Evolutionary conservation across 2,797 vertebrate genomes (phyloP).

Genomic region (Sebastes hopkinsi): DNA sequence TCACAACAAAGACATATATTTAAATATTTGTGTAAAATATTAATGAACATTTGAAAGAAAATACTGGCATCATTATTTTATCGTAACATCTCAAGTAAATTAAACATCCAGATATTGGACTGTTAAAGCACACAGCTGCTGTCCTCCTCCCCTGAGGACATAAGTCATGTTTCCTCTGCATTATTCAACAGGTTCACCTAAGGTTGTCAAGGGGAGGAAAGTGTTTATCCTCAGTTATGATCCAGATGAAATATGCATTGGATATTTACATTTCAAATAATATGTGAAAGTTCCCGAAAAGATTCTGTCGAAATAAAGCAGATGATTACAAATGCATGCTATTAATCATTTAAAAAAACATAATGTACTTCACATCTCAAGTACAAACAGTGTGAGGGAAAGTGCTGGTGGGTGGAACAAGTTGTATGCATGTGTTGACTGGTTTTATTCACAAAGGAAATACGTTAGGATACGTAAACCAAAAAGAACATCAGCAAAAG

Average conservation of each 20-base stretch:
- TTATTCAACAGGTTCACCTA: constrained; percentile 65
- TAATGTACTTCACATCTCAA: not conserved
- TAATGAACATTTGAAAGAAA: not conserved
- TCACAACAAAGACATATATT: not conserved
- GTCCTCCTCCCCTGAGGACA: constrained; percentile 36
- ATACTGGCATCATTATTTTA: constrained; percentile 12
- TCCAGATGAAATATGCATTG: constrained; percentile 7
- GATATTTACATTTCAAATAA: not conserved
- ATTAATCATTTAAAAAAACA: constrained; percentile 36
- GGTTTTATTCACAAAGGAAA: not conserved
- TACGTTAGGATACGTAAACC: not conserved
- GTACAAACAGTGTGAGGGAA: not conserved
- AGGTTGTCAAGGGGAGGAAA: constrained; percentile 11
- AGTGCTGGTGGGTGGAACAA: not conserved
- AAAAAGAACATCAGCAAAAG: not conserved
- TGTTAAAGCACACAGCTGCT: constrained; percentile 15
- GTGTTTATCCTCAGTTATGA: constrained; percentile 22
- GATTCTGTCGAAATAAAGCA: not conserved
- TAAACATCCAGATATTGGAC: not conserved
- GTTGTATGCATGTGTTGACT: not conserved
- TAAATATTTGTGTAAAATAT: not conserved
- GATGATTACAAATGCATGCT: not conserved
- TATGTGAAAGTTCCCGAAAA: not conserved
- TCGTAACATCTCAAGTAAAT: not conserved
- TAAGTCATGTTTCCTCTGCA: constrained; percentile 65